Base-by-base conservation (phyloP, 2,797 vertebrate genomes). In the Gorsachius magnificus region DNA sequence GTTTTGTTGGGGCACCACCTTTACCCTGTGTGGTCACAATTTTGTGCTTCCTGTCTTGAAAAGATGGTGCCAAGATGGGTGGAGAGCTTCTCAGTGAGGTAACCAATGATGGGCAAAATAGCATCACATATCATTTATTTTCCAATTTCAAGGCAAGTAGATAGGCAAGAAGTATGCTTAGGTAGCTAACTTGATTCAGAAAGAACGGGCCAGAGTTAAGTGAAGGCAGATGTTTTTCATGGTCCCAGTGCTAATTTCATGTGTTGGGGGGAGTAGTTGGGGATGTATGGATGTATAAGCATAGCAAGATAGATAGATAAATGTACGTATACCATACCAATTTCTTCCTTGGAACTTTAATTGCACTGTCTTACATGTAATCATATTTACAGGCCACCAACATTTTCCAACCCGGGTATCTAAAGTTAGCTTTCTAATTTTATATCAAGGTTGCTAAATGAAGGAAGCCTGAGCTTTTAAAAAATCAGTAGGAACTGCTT, bases 1-100 rank as follows among this genome's bases (percentile, higher is more conserved):
- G 94, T 76, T 95, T 93, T 89, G 13, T 72, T 80, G 83, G 79
- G 79, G 76, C 83, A 96, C 96, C 86, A 93, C 83, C 87, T 96
- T 92, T 94, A 74, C 71, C 65, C 95, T 31, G 6, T 93, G 93
- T 91, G 92, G 89, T 95, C 91, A 92, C 61, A 75, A 54, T 91
- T 93, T 89, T 89, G 33, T 75, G 43, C 68, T 95, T 95, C 96
- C 92, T 90, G 70, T 71, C 91, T 94, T 78, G 54, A 64, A 83
- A 85, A 54, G 25, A 16, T 43, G 31, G 71, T 86, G 94, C 81
- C 96, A 94, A 72, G 75, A 71, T 89, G 83, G 72, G 69, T 92
- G 88, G 86, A 51, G 74, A 92, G 22, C 64, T 80, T 83, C 76
- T 84, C 3, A 0, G 25, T 79, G 90, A 95, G 78, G 80, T 95